These are phyloP conservation scores for Lampris megalopsis DNA, from an alignment of 2,113 vertebrate genomes.

Conservation along the genomic window DNA sequence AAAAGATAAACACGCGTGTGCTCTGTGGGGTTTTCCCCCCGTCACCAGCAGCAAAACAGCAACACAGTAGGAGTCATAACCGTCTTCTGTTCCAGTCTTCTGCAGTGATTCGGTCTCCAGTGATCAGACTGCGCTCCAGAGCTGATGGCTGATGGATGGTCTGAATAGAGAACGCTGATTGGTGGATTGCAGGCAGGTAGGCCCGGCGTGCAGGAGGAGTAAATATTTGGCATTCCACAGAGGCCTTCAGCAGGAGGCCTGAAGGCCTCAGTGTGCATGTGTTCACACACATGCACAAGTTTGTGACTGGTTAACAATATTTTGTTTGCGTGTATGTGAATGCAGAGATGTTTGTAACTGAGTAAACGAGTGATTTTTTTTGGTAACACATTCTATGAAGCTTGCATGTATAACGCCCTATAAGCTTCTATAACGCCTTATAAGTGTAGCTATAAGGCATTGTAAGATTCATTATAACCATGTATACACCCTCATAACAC, in stretches of 20 bases:
- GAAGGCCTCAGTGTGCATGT: constrained; percentile 47
- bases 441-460: too few species aligned
- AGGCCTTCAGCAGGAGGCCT: constrained; percentile 55
- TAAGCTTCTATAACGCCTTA: too few species aligned
- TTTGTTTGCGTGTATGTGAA: constrained; percentile 20
- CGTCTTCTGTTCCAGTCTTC: too few species aligned
- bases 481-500: too few species aligned
- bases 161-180: constrained; percentile 15
- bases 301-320: not conserved
- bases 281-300: not conserved
- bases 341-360: not conserved
- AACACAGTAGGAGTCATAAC: too few species aligned
- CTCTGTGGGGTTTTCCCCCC: not conserved
- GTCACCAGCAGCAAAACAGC: not conserved
- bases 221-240: constrained; percentile 83
- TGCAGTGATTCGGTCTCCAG: too few species aligned
- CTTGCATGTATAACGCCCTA: too few species aligned
- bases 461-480: too few species aligned
- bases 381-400: too few species aligned
- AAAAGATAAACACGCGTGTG: not conserved
- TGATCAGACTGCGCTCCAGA: too few species aligned
- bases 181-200: constrained; percentile 38
- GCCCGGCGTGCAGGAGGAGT: constrained; percentile 51
- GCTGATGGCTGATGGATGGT: constrained; percentile 21
- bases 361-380: too few species aligned